Conservation (phyloP, 2,113 vertebrate species). For the Mirza zaza region DNA sequence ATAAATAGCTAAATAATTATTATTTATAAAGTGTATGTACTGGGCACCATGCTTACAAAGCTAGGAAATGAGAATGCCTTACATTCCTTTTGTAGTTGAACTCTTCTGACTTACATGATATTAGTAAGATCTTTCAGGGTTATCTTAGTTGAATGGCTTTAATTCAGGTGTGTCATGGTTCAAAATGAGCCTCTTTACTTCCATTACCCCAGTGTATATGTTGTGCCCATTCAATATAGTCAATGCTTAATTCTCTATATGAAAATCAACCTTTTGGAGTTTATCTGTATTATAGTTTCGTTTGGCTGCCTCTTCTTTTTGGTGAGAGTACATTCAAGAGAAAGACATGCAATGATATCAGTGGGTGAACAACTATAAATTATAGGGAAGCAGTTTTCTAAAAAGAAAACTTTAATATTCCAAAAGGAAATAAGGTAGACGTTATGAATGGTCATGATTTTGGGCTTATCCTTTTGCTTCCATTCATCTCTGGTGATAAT, state of each 20-base stretch:
- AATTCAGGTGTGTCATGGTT: neutral
- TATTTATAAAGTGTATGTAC: neutral
- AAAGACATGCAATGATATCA: neutral
- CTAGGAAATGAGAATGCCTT: neutral
- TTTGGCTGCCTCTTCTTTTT: neutral
- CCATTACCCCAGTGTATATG: neutral
- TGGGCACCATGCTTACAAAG: neutral
- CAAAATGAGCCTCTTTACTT: neutral
- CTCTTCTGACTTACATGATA: neutral
- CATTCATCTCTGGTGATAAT: neutral
- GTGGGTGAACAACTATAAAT: neutral
- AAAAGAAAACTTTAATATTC: slow-evolving; percentile 12
- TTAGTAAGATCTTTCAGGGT: neutral
- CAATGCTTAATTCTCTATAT: neutral
- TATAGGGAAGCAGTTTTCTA: neutral
- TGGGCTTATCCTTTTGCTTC: neutral
- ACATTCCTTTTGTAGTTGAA: neutral
- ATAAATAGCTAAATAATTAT: slow-evolving; percentile 8
- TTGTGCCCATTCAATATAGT: neutral
- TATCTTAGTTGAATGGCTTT: neutral
- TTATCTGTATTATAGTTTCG: neutral
- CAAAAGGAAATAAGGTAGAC: slow-evolving; percentile 7
- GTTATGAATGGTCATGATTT: slow-evolving; percentile 19
- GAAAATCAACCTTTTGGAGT: neutral
- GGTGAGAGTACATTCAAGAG: neutral